Percentiles rank a stretch among this genome's conserved stretches.
These are phyloP conservation scores for Ormyrus nitidulus DNA, from an alignment of 2,888 invertebrate species.

Conservation along the genomic window DNA sequence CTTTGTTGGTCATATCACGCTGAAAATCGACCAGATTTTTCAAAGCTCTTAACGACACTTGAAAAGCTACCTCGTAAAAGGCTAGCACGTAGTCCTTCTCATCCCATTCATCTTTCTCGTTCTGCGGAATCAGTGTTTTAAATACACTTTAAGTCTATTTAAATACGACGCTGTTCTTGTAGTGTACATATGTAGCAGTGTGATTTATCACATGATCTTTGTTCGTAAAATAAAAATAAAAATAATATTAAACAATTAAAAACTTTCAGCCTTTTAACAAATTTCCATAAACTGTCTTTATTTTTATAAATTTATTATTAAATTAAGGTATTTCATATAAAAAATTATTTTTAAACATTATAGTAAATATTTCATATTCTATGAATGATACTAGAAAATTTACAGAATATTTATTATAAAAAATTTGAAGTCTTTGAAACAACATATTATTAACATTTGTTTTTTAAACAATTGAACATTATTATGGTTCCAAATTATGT, in stretches of 20 bases:
- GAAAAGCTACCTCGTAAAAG: constrained; percentile 96
- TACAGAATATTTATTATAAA: constrained; percentile 16
- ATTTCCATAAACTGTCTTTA: constrained; percentile 32
- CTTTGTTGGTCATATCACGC: constrained; percentile 95
- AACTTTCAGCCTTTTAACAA: constrained; percentile 52
- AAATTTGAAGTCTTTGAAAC: constrained; percentile 11
- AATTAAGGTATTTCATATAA: constrained; percentile 2
- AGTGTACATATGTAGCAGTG: constrained; percentile 70
- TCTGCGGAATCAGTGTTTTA: constrained; percentile 97
- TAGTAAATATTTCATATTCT: constrained; percentile 5
- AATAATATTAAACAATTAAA: constrained; percentile 59
- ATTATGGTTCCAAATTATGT: not conserved
- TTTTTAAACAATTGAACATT: not conserved
- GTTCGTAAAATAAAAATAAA: constrained; percentile 68
- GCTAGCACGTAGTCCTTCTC: constrained; percentile 97
- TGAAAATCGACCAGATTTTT: constrained; percentile 93
- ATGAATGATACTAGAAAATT: constrained; percentile 8
- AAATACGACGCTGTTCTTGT: constrained; percentile 68
- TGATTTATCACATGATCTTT: constrained; percentile 68
- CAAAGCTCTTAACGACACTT: constrained; percentile 87
- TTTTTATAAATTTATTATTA: constrained; percentile 40
- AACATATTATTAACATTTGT: not conserved
- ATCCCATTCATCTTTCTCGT: constrained; percentile 96
- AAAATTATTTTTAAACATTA: constrained; percentile 25
- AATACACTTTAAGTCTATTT: constrained; percentile 70